phyloP scores from a whole-genome alignment of 1,140 invertebrate species.

The Drosophila setifemur region DNA sequence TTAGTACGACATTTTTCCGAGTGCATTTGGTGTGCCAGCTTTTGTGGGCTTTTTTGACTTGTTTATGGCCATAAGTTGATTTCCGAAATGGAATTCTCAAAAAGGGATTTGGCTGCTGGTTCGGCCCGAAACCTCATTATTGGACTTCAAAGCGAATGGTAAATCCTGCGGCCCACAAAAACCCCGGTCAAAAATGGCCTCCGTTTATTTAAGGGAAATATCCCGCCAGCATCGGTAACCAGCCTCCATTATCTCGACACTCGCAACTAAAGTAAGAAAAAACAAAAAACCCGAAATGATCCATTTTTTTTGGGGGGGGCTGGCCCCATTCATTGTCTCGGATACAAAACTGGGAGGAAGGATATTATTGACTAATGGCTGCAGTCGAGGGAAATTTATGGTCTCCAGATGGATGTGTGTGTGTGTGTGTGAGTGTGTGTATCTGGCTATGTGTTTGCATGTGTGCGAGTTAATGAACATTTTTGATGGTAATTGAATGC shows the following conservation, averaged over 20 bases:
- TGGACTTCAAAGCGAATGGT: slow-evolving; percentile 29
- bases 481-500: slow-evolving; percentile 51
- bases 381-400: slow-evolving; percentile 46
- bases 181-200: slow-evolving; percentile 32
- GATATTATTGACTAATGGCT: slow-evolving; percentile 48
- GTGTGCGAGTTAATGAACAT: slow-evolving; percentile 45
- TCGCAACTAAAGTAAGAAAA: neutral
- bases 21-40: slow-evolving; percentile 34
- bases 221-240: neutral
- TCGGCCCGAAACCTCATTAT: slow-evolving; percentile 32
- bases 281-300: slow-evolving; percentile 12
- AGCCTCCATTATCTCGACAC: slow-evolving; percentile 14
- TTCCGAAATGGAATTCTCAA: slow-evolving; percentile 68
- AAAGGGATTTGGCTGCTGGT: slow-evolving; percentile 36
- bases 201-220: slow-evolving; percentile 33
- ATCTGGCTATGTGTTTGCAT: slow-evolving; percentile 16
- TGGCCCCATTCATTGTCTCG: slow-evolving; percentile 30
- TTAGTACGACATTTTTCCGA: neutral
- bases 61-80: slow-evolving; percentile 77
- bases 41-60: slow-evolving; percentile 62
- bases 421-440: neutral
- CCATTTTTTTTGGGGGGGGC: slow-evolving; percentile 8
- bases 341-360: slow-evolving; percentile 8
- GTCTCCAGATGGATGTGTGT: slow-evolving; percentile 9
- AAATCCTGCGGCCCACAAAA: slow-evolving; percentile 35